Percentiles rank a stretch among this genome's conserved stretches.
Evolutionary conservation across 2,797 vertebrate species (phyloP).

Genomic region (Onychomys leucogaster): DNA sequence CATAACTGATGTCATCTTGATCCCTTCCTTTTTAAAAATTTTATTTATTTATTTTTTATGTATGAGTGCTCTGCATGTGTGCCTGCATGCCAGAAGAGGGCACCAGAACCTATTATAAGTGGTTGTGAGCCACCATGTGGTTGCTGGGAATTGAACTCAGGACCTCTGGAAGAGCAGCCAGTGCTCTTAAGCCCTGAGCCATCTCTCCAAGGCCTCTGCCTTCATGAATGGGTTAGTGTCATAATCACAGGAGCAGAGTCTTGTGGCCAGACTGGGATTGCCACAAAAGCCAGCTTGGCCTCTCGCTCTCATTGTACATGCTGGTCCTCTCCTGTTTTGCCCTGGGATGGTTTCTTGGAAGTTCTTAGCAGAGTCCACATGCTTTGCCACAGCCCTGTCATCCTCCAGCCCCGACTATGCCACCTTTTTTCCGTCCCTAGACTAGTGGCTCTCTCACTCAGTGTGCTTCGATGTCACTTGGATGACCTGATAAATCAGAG

Average conservation of each 20-base stretch:
- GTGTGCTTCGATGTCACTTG: not conserved
- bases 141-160: not conserved
- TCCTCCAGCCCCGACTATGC: not conserved
- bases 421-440: not conserved
- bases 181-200: not conserved
- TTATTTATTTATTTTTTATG: no score
- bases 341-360: not conserved
- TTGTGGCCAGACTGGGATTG: not conserved
- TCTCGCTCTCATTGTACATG: not conserved
- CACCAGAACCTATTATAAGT: no score
- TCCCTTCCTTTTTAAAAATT: not conserved
- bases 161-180: not conserved
- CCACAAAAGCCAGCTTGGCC: not conserved
- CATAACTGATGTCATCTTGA: not conserved
- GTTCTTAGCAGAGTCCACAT: not conserved
- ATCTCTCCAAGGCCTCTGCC: not conserved
- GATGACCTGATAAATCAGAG: not conserved
- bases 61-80: no score
- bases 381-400: not conserved
- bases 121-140: no score
- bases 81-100: no score
- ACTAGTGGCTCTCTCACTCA: not conserved
- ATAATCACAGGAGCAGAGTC: not conserved
- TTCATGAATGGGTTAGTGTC: not conserved
- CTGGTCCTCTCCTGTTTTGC: not conserved